These are phyloP conservation scores for Xenopus borealis DNA, from an alignment of 2,113 vertebrate genomes.

Conservation along the genomic window DNA sequence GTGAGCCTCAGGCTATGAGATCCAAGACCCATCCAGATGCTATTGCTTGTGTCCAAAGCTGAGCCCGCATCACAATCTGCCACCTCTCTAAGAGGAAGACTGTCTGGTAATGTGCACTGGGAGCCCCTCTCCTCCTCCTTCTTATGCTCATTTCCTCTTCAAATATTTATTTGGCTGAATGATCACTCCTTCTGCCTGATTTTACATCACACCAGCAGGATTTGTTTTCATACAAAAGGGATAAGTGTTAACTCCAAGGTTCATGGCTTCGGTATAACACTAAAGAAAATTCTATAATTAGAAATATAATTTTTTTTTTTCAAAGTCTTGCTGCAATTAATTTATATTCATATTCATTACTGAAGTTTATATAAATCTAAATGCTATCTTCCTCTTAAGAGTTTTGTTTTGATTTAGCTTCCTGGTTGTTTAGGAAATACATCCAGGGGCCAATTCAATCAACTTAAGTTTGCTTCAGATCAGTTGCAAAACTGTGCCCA, in stretches of 20 bases:
- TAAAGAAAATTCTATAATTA: too few species aligned
- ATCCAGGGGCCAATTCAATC: too few species aligned
- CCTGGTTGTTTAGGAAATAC: too few species aligned
- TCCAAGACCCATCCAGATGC: conserved; percentile 4
- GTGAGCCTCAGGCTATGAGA: background rate
- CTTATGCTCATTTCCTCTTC: conserved; percentile 44
- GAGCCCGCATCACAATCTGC: conserved; percentile 40
- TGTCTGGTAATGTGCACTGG: conserved; percentile 37
- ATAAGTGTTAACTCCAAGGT: background rate
- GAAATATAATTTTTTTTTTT: too few species aligned
- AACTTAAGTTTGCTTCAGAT: too few species aligned
- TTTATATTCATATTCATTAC: too few species aligned
- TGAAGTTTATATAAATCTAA: too few species aligned
- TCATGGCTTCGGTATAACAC: background rate
- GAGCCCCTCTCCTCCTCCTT: conserved; percentile 39
- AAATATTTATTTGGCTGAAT: conserved; percentile 25
- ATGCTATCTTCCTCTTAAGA: too few species aligned
- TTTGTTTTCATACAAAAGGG: background rate
- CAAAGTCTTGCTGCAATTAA: background rate
- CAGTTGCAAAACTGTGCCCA: too few species aligned
- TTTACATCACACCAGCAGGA: background rate
- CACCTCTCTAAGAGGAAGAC: conserved; percentile 39
- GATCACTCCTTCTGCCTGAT: background rate
- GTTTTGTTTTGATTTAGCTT: too few species aligned
- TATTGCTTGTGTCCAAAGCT: conserved; percentile 23